Conservation (phyloP, 2,797 vertebrate species). For the Diplodus sargus region DNA sequence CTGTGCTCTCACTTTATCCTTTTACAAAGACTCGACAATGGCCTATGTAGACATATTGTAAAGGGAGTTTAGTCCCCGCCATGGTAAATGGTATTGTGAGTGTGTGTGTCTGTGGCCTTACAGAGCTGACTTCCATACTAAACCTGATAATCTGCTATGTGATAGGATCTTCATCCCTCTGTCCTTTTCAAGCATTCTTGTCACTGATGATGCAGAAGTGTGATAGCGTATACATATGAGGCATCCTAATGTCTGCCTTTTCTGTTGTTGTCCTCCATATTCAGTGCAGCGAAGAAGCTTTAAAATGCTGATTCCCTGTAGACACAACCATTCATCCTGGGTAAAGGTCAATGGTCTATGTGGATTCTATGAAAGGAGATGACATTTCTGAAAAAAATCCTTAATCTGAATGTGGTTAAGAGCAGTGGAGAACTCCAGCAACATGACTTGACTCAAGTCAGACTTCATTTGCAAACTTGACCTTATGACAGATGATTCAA, state of each 20-base stretch:
- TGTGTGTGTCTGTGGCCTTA: not conserved
- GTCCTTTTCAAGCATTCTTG: conserved; percentile 21
- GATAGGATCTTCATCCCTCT: conserved; percentile 43
- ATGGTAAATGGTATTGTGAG: conserved; percentile 9
- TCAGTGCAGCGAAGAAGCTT: conserved; percentile 24
- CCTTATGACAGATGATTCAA: no score
- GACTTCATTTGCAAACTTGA: no score
- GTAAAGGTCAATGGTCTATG: conserved; percentile 3
- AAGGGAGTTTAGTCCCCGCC: conserved; percentile 11
- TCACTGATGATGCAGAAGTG: conserved; percentile 26
- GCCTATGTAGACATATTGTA: conserved; percentile 44
- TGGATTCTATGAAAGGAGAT: not conserved
- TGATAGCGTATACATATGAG: conserved; percentile 38
- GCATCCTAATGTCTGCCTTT: conserved; percentile 14
- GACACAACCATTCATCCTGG: conserved; percentile 34
- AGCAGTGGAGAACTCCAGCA: not conserved
- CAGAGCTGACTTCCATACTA: not conserved
- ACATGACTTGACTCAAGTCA: no score
- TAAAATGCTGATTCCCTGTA: conserved; percentile 25
- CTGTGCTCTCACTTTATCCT: conserved; percentile 48
- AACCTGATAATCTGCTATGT: conserved; percentile 25
- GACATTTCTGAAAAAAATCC: not conserved
- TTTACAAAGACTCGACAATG: conserved; percentile 53
- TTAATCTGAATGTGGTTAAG: conserved; percentile 7
- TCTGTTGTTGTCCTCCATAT: conserved; percentile 1